Percentiles rank a stretch among this genome's conserved stretches.
These are phyloP conservation scores for Alectura lathami DNA, from an alignment of 2,113 vertebrate genomes.

Conservation along the genomic window DNA sequence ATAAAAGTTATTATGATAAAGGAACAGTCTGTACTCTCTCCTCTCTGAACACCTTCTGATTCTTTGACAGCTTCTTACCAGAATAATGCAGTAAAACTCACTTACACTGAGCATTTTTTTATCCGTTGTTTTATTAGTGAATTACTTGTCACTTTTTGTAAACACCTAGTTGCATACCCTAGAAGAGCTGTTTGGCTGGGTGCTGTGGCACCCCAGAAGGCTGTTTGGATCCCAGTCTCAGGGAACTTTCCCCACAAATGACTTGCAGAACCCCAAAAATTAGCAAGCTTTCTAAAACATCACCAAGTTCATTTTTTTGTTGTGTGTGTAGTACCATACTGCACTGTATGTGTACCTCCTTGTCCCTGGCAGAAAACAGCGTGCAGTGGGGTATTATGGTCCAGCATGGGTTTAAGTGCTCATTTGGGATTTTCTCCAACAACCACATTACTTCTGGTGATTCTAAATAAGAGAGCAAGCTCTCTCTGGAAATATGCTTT, in stretches of 20 bases:
- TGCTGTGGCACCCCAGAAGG: no score
- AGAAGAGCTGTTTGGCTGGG: no score
- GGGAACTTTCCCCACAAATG: no score
- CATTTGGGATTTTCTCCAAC: background rate
- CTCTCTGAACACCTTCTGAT: conserved; percentile 12
- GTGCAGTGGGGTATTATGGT: background rate
- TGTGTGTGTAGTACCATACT: no score
- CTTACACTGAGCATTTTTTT: background rate
- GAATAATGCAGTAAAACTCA: conserved; percentile 1
- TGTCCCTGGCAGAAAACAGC: background rate
- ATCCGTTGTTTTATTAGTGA: background rate
- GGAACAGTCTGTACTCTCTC: conserved; percentile 46
- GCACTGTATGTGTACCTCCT: no score
- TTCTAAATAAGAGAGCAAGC: background rate
- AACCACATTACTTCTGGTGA: background rate
- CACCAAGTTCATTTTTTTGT: no score
- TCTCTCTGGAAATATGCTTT: background rate
- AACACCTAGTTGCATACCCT: no score
- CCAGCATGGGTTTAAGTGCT: background rate
- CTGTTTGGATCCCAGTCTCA: no score
- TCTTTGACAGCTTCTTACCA: conserved; percentile 3
- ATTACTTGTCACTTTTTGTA: no score
- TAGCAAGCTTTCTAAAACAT: no score
- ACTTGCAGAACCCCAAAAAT: no score
- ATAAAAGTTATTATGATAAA: conserved; percentile 50